Percentiles rank a stretch among this genome's conserved stretches.
Conservation (phyloP, 2,113 vertebrate genomes). For the Myodes glareolus region DNA sequence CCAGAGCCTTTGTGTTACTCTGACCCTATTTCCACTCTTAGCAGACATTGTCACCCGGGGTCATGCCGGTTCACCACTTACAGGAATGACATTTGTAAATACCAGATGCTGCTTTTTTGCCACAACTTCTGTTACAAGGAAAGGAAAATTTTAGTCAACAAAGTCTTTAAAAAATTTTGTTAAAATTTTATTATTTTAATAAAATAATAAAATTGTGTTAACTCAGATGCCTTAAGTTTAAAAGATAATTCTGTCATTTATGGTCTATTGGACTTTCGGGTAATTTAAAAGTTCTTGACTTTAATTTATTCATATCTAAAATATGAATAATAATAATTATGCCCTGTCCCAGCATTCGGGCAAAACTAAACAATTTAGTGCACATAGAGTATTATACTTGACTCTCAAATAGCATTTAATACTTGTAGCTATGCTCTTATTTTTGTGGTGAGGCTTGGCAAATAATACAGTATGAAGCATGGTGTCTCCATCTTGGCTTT, state of each 20-base stretch:
- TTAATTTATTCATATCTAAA: slow-evolving; percentile 44
- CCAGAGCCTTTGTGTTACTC: background rate
- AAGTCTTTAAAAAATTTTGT: background rate
- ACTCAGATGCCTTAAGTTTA: background rate
- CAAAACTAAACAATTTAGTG: background rate
- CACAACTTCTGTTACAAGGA: background rate
- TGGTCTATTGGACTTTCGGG: background rate
- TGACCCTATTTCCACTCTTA: background rate
- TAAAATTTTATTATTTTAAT: background rate
- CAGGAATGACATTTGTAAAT: background rate
- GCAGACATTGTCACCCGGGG: background rate
- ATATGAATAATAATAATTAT: background rate
- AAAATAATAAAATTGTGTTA: too few relatives aligned
- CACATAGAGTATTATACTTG: background rate
- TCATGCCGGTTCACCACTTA: background rate
- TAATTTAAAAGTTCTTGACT: slow-evolving; percentile 1
- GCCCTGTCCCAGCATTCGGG: background rate
- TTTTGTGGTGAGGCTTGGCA: slow-evolving; percentile 3
- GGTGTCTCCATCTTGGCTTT: background rate
- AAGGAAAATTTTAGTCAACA: background rate
- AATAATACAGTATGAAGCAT: background rate
- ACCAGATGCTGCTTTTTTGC: background rate
- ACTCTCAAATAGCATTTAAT: background rate
- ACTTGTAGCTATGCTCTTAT: background rate
- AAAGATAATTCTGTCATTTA: background rate